phyloP scores from a whole-genome alignment of 2,888 invertebrate species.

The Caenorhabditis doughertyi region DNA sequence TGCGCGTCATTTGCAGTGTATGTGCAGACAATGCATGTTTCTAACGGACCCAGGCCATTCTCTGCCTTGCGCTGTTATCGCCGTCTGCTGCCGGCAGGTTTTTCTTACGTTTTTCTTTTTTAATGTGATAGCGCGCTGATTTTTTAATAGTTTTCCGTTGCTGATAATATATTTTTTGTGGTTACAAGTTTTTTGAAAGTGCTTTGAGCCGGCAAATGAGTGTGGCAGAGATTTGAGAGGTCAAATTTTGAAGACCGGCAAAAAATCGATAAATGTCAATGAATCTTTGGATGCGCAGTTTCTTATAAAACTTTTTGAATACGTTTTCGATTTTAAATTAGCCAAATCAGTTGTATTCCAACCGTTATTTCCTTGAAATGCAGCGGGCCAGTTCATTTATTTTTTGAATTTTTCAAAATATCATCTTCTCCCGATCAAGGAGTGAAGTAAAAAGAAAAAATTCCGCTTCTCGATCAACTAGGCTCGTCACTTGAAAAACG shows the following conservation, averaged over 20 bases:
- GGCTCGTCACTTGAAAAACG: conserved; percentile 8
- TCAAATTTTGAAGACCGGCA: neutral
- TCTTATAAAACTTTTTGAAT: no score
- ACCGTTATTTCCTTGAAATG: no score
- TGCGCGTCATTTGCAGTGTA: conserved; percentile 5
- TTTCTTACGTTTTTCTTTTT: conserved; percentile 1
- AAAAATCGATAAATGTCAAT: conserved; percentile 12
- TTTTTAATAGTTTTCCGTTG: conserved; percentile 1
- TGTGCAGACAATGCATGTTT: conserved; percentile 7
- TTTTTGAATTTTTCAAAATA: neutral
- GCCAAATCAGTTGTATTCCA: no score
- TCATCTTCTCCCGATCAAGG: neutral
- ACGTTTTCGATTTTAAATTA: no score
- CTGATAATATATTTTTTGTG: conserved; percentile 25
- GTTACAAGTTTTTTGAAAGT: neutral
- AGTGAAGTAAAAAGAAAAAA: neutral
- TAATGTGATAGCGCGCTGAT: conserved; percentile 8
- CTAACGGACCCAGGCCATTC: neutral
- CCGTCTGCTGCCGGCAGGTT: neutral
- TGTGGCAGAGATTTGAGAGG: neutral
- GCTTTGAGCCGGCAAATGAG: neutral
- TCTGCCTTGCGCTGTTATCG: conserved; percentile 43
- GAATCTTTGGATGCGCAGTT: neutral
- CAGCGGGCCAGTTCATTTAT: neutral
- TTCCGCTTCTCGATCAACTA: conserved; percentile 38